Evolutionary conservation across 2,113 vertebrate genomes (phyloP).

Genomic region (Microcebus tavaratra): DNA sequence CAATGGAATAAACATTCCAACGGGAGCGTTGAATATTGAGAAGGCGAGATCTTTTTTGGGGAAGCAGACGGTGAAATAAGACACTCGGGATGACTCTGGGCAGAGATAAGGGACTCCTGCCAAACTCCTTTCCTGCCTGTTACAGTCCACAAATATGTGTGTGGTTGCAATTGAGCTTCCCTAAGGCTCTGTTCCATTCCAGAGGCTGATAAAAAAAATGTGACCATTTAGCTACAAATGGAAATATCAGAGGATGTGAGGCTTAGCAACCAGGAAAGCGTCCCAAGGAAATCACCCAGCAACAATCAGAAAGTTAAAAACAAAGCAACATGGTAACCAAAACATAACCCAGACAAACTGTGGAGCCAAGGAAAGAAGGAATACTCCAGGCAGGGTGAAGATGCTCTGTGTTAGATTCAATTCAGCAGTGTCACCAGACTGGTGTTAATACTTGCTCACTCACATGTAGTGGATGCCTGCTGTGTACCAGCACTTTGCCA

Average conservation of each 20-base stretch:
- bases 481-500: background rate
- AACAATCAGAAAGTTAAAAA: conserved; percentile 58
- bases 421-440: no score
- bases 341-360: conserved; percentile 30
- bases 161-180: background rate
- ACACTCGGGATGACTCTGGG: background rate
- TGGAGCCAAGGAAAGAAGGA: conserved; percentile 14
- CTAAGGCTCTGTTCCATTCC: background rate
- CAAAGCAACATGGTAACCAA: conserved; percentile 55
- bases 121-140: background rate
- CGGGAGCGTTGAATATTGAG: background rate
- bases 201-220: conserved; percentile 28
- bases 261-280: conserved; percentile 29
- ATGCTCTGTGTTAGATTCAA: background rate
- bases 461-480: background rate
- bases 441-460: background rate
- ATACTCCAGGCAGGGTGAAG: background rate
- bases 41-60: background rate
- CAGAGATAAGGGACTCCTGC: background rate
- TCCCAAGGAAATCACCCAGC: conserved; percentile 43
- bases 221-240: conserved; percentile 21
- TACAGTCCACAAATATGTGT: conserved; percentile 8
- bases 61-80: background rate
- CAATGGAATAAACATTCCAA: background rate
- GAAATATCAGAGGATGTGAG: conserved; percentile 14